Base-by-base conservation (phyloP, 2,797 vertebrate genomes). In the Hemitrygon akajei region DNA sequence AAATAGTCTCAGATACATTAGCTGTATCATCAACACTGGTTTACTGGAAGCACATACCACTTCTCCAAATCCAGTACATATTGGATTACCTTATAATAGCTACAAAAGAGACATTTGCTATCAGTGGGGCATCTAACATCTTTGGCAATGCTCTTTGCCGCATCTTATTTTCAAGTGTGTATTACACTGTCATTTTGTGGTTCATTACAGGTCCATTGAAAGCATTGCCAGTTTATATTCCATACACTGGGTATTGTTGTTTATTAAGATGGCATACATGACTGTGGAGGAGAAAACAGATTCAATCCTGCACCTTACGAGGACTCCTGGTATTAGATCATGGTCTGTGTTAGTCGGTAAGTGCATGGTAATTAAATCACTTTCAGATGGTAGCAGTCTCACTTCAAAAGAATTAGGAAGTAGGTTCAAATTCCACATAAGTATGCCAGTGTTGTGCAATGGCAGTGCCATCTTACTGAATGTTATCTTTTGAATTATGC, bases 321-420 rank as follows among this genome's bases (percentile, higher is more conserved):
- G 98, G 95, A 97, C 97, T 4, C 99, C 99, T 0, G 98, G 99
- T 63, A 96, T 98, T 94, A 97, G 99, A n/a, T 98, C 99, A 25
- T 99, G 99, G 99, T 98, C 98, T 79, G 95, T 99, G 20, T 97
- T 98, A 79, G 97, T 99, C 30, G 98, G 99, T 99, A 97, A 97
- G 97, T 94, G 93, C 69, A 30, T 56, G 27, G 40, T 89, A 89
- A 27, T 92, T 30, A 47, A 73, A 73, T 47, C 40, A 40, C n/a
- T 16, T 89, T 89, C 34, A 18, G n/a, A 66, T 89, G 30, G 60
- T 37, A 22, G 30, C n/a, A 69, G 7, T 66, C 60, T 89, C 60
- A 89, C 34, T 89, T 89, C 86, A 34, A 63, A 20, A 7, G 22
- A 27, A 9, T 69, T 10, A 66, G n/a, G 3, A 22, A 37, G n/a